Evolutionary conservation across 2,113 vertebrate species (phyloP), one percentile per base, ranked within the genome.

Genomic region (Periophthalmodon schlosseri): DNA sequence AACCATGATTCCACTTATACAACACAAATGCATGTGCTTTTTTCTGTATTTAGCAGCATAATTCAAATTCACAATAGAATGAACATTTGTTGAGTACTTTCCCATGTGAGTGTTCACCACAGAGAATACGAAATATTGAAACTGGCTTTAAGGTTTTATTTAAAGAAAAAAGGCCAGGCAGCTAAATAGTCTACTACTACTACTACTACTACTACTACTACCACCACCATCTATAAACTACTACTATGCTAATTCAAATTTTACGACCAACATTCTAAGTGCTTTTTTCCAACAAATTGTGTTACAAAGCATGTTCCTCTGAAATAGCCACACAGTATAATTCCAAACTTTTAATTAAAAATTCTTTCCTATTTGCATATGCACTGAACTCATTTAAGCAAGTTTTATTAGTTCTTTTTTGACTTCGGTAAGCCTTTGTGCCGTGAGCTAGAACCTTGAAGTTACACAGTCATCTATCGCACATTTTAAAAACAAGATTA

Each of bases 401-500:
- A n/a, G 20, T 56, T n/a, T n/a, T 56, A 52, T 18, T 52, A 52
- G 18, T 20, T 18, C 49, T 20, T 52, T 63, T 84, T 67, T 65
- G 73, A 33, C 18, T 13, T 15, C 23, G 73, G 15, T 57, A 61
- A 72, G 84, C 70, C 20, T 56, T 56, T 56, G 52, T n/a, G 49
- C 49, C 49, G 49, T 52, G 6, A 21, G 52, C 20, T 10, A 21
- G 52, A 56, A 56, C 52, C 52, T 56, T 56, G 6, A 9, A 54
- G 34, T 84, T 74, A 47, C 20, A 80, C 70, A 58, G 49, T 69
- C 69, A 75, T 68, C 44, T 12, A 56, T 49, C 61, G 70, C 73
- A 68, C 70, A 63, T 80, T 68, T 76, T 77, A 71, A 78, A 84
- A 82, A 78, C 75, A 81, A 85, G 69, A 89, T 84, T 82, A 74